Evolutionary conservation across 2,888 invertebrate genomes (phyloP), one percentile per base, ranked within the genome.

Genomic region (Chydorus sphaericus): DNA sequence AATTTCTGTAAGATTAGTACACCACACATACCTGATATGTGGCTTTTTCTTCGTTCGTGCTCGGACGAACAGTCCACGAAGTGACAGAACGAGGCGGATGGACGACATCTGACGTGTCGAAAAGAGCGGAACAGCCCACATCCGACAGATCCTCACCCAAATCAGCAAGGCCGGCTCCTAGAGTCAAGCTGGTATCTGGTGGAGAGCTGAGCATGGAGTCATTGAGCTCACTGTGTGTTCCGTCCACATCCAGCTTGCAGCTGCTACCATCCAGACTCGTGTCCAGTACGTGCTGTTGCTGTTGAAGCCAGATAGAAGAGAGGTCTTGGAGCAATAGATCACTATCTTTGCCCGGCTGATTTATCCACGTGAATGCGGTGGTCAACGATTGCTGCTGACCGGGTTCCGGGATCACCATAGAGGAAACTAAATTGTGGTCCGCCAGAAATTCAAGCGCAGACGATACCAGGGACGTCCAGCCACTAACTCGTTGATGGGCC

Each of bases 61-160:
- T 85, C 30, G 85, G 78, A 20, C 85, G 77, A 0, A 93, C 89
- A 4, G 83, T 79, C 89, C 89, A 90, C 20, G 77, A 79, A 0
- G 88, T 88, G 0, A 84, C 82, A 66, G 79, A 87, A 54, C 85
- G 64, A 1, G 75, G 73, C 11, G 73, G 59, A 7, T 59, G 61
- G 18, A 61, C 58, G 37, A 59, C 54, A 18, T 57, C 57, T 29
- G 51, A 29, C 1, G 52, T 36, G 18, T 52, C 52, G 14, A 52
- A 36, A 18, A 52, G 36, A 6, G 36, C 30, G 20, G 52, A 31
- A 52, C 18, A 33, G 1, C 36, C 52, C 1, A 36, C 52, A 29
- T 23, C 52, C 3, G 44, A 44, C 14, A 44, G 14, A 10, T 52
- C 52, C 20, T 52, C 52, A n/a, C 36, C 26, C 14, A 36, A 16